A percentile compares a stretch with the other conserved stretches of the same genome.
Conservation (phyloP, 35 echinoderm and acorn worm species). For the Ophiothrix spiculata region DNA sequence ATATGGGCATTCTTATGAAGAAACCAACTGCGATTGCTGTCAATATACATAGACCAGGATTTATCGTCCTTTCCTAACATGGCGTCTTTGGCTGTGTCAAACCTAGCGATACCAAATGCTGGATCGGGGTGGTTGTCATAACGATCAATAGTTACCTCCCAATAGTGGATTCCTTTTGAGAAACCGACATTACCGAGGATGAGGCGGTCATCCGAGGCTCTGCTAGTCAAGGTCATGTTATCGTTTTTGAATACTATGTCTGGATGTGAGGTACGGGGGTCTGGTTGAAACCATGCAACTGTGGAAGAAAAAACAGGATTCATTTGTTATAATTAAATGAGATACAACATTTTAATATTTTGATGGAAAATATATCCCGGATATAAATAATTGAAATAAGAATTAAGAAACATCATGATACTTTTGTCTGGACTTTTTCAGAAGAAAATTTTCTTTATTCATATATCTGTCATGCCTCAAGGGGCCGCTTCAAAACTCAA, state of each 20-base stretch:
- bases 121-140: slow-evolving; percentile 99
- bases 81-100: slow-evolving; percentile 74
- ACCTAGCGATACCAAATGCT: slow-evolving; percentile 87
- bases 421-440: no score
- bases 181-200: slow-evolving; percentile 95
- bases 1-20: slow-evolving; percentile 94
- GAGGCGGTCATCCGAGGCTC: slow-evolving; percentile 82
- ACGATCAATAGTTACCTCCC: slow-evolving; percentile 96
- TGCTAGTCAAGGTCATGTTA: slow-evolving; percentile 94
- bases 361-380: not conserved
- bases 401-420: no score
- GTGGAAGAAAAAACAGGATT: slow-evolving; percentile 41
- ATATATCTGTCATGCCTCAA: no score
- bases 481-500: no score
- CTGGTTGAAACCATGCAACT: slow-evolving; percentile 98
- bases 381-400: not conserved
- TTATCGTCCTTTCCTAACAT: slow-evolving; percentile 99
- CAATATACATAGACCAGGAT: slow-evolving; percentile 99
- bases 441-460: no score
- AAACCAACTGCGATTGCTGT: slow-evolving; percentile 98
- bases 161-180: slow-evolving; percentile 96
- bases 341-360: not conserved
- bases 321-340: not conserved
- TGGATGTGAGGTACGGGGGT: slow-evolving; percentile 85
- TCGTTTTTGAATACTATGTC: slow-evolving; percentile 94